A percentile compares a stretch with the other conserved stretches of the same genome.
These are phyloP conservation scores for Poeciliopsis occidentalis DNA, from an alignment of 2,113 vertebrate genomes.

Conservation along the genomic window DNA sequence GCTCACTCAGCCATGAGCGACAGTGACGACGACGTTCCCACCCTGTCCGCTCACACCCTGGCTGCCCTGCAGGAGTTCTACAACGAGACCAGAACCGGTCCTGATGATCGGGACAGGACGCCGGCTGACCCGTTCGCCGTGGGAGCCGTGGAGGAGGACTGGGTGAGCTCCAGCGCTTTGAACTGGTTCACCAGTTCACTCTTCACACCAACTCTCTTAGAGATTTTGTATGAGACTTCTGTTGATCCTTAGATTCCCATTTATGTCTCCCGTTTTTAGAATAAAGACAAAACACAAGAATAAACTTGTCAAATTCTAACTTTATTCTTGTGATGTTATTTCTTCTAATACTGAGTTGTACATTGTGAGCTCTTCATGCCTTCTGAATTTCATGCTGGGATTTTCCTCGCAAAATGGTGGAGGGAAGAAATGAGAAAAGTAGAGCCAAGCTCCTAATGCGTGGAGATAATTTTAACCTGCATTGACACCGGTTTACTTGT, in stretches of 20 bases:
- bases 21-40: constrained; percentile 84
- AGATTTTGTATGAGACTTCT: no score
- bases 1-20: constrained; percentile 78
- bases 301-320: no score
- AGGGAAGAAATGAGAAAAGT: neutral
- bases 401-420: neutral
- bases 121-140: constrained; percentile 76
- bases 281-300: no score
- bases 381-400: no score
- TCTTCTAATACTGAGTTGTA: no score
- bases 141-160: constrained; percentile 90
- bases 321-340: no score
- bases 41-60: constrained; percentile 86
- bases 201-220: no score
- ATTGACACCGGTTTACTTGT: neutral
- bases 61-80: constrained; percentile 94
- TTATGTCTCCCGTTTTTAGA: no score
- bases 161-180: constrained; percentile 80
- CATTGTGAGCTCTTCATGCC: no score
- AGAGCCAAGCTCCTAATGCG: neutral
- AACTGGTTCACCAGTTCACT: neutral
- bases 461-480: neutral
- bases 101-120: neutral
- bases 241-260: no score
- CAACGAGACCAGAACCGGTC: constrained; percentile 76